Base-by-base conservation (phyloP, 2,888 invertebrate species). In the Endotricha flammealis region DNA sequence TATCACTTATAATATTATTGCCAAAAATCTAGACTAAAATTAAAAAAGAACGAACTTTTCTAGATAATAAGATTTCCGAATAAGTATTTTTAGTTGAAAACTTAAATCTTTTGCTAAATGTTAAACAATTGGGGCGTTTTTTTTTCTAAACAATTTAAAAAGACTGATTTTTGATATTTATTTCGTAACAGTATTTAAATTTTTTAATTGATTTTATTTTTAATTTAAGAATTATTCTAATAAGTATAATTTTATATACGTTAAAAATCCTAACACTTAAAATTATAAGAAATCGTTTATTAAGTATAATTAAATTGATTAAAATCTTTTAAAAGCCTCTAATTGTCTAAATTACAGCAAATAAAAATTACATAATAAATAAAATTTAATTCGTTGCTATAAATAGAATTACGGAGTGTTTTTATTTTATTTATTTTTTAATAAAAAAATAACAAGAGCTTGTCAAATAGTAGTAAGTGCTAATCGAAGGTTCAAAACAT, bases 401-500 rank as follows among this genome's bases (percentile, higher is more conserved):
- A 30, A 23, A 39, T 22, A 29, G 39, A 39, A 33, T 32, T 33
- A 30, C 16, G 11, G 7, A 22, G 29, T 43, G 34, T 29, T 39
- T 39, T 34, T 38, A 40, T 50, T 38, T 30, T 35, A 12, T 46
- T 48, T 34, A 36, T 39, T 39, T 32, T 32, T 38, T 13, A 39
- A 44, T 41, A 47, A 42, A 40, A 46, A 39, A 62, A 70, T 65
- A 65, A 69, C 60, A 66, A 64, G 82, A 82, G 82, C 82, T 82
- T 82, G 74, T 80, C 79, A 73, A 73, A 42, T 77, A 78, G 73
- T 48, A 39, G 40, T 76, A 77, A 77, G 75, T 55, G 62, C 64
- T 67, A 68, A 66, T 71, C 62, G 56, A 76, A 79, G 72, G 80
- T 83, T 80, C 78, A 82, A 82, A 83, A 68, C 66, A 68, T 74